These are phyloP conservation scores for Tromatobia lineatoria DNA, from an alignment of 2,888 invertebrate genomes.

Conservation along the genomic window DNA sequence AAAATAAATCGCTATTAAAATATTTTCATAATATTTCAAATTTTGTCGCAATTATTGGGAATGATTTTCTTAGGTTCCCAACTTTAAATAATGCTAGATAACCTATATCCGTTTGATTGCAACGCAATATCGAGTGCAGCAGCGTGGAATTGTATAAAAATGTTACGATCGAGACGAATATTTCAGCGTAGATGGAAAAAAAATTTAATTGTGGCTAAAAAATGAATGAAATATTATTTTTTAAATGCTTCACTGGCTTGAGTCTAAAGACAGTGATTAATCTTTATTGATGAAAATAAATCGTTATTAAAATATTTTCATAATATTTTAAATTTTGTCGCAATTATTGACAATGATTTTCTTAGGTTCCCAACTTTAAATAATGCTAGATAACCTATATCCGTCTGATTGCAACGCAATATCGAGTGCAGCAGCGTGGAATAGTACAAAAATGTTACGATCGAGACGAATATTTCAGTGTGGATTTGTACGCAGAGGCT, in stretches of 20 bases:
- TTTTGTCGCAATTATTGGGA: too few species aligned
- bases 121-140: neutral
- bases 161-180: constrained; percentile 7
- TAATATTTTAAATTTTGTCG: neutral
- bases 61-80: too few species aligned
- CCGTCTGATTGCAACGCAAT: neutral
- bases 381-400: neutral
- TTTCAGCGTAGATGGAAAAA: constrained; percentile 12
- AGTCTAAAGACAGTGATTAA: too few species aligned
- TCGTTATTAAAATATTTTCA: too few species aligned
- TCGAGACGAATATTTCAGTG: constrained; percentile 5
- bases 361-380: neutral
- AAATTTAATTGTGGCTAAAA: too few species aligned
- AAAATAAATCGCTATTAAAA: too few species aligned
- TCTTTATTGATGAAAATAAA: too few species aligned
- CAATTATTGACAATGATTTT: neutral
- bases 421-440: neutral
- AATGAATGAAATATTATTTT: too few species aligned
- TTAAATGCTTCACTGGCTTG: too few species aligned
- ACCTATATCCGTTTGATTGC: neutral
- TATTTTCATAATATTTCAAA: too few species aligned
- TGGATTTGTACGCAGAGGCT: constrained; percentile 3
- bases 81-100: neutral
- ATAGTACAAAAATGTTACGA: neutral
- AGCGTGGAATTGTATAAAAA: neutral